Evolutionary conservation across 1,140 invertebrate species (phyloP).

Genomic region (Dinoponera quadriceps): DNA sequence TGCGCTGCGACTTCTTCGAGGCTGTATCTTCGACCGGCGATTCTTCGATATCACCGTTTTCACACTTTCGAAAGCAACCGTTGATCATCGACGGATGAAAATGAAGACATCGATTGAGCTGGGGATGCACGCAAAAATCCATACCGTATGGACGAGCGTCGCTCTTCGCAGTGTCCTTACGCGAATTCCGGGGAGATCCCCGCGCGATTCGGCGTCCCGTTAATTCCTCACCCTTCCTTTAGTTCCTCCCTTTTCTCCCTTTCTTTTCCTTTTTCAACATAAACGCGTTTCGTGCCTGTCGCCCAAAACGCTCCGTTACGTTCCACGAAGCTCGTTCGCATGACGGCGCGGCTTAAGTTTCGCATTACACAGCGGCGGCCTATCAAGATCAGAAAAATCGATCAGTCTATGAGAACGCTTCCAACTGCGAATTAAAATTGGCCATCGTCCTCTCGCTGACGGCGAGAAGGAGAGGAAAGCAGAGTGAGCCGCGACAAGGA

Average conservation of each 20-base stretch:
- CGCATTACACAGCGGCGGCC: conserved; percentile 63
- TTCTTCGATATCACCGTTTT: no score
- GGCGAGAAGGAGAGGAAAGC: background rate
- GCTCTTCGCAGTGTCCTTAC: background rate
- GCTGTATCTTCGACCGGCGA: no score
- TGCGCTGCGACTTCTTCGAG: background rate
- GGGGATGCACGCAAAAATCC: conserved; percentile 3
- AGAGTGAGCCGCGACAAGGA: background rate
- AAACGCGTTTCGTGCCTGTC: conserved; percentile 60
- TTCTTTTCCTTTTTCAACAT: conserved; percentile 21
- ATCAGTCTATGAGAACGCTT: conserved; percentile 55
- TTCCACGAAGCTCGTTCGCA: conserved; percentile 53
- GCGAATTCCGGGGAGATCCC: conserved; percentile 39
- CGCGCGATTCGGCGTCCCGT: conserved; percentile 45
- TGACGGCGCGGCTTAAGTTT: conserved; percentile 71
- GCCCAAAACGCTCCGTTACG: conserved; percentile 55
- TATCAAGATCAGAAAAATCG: conserved; percentile 62
- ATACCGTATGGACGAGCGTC: conserved; percentile 3
- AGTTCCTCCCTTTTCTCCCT: background rate
- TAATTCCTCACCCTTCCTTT: conserved; percentile 34
- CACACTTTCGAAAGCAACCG: no score
- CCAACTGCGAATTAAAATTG: conserved; percentile 54
- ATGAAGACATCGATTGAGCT: background rate
- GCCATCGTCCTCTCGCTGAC: background rate
- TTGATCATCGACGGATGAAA: no score